Conservation (phyloP, 2,797 vertebrate genomes). For the Bradypus variegatus region DNA sequence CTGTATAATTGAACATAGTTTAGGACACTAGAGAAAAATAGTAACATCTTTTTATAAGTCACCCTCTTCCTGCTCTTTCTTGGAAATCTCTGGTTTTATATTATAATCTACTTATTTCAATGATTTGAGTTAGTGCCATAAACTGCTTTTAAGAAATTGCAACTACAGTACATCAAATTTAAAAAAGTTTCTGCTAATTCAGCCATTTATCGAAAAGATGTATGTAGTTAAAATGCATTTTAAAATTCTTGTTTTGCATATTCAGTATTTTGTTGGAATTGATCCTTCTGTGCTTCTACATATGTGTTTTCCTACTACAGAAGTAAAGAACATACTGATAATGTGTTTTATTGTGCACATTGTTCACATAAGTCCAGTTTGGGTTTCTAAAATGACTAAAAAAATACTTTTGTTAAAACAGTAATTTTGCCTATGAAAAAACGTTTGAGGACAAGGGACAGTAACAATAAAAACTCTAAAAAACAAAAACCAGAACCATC, state of each 20-base stretch:
- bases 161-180: neutral
- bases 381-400: neutral
- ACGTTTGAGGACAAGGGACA: neutral
- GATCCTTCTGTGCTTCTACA: neutral
- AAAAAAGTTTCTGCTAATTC: slow-evolving; percentile 44
- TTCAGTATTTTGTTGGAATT: slow-evolving; percentile 2
- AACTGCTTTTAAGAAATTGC: slow-evolving; percentile 24
- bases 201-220: slow-evolving; percentile 41
- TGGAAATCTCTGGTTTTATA: neutral
- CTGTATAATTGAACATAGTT: neutral
- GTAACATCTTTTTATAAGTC: neutral
- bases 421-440: neutral
- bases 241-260: neutral
- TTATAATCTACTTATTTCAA: slow-evolving; percentile 33
- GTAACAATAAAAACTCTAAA: neutral
- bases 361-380: neutral
- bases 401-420: slow-evolving; percentile 19
- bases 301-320: neutral
- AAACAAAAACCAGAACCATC: neutral
- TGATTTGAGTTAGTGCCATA: neutral
- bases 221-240: neutral
- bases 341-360: neutral
- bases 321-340: slow-evolving; percentile 24
- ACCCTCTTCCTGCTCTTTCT: slow-evolving; percentile 1
- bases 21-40: neutral